Base-by-base conservation (phyloP, 2,888 invertebrate genomes). In the Platycheirus albimanus region DNA sequence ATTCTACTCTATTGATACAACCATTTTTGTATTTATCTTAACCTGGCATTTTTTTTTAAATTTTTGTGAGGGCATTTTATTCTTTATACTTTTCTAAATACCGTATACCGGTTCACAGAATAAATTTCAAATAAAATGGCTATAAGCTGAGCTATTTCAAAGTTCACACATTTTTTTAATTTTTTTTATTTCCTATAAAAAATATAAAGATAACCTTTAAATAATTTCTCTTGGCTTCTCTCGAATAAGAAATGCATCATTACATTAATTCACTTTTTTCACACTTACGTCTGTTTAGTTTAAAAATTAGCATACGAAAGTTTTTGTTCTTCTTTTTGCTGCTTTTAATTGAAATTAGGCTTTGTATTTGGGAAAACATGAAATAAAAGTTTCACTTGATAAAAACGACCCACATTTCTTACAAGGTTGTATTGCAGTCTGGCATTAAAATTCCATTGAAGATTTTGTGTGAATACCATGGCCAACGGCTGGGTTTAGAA, bases 261-360 rank as follows among this genome's bases (percentile, higher is more conserved):
- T 19, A 33, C 33, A 52, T 24, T 38, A 13, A 38, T 15, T 38
- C 13, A 56, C 6, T 10, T 56, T 24, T 20, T 56, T 56, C 38
- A 41, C 24, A 56, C 52, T 19, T 17, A 17, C 24, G 24, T 49
- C 11, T 11, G 3, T 4, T 38, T 7, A n/a, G n/a, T n/a, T 13
- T 20, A 11, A 41, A 80, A 49, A 80, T 80, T 80, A 75, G 20
- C 80, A 80, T 80, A 80, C 69, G 75, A 77, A 77, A 69, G 75
- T 52, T 17, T 28, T n/a, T 52, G 6, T n/a, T 33, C 8, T 51
- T 28, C 24, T n/a, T 79, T 70, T 79, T 64, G 30, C 24, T 33
- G 64, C 54, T 45, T 6, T 54, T 43, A 80, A 75, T 36, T 54
- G 13, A 20, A 38, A 63, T 36, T 51, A 52, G 30, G 54, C 17